Base-by-base conservation (phyloP, 2,113 vertebrate genomes). In the Hyperopisus bebe region DNA sequence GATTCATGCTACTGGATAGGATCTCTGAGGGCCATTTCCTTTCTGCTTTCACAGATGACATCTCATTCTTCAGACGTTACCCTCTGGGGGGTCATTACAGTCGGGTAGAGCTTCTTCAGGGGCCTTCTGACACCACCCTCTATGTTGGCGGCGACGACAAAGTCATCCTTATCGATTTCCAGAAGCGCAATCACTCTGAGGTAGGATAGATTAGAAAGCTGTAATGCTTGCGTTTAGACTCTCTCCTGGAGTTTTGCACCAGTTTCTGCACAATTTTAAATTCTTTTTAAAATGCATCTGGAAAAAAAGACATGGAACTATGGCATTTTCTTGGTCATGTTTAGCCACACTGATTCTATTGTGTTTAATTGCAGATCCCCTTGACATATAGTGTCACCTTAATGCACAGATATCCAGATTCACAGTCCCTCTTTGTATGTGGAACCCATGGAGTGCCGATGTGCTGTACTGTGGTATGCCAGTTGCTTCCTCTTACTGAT, bases 401-500 rank as follows among this genome's bases (percentile, higher is more conserved):
- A 88, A 88, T 94, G 70, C 92, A 92, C 3, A 89, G 89, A 27
- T 91, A 15, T 2, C 2, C 80, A 0, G 24, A 89, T 0, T 15
- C 6, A 39, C 51, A 90, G 51, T 21, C 27, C 0, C 24, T 93
- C 31, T 91, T 94, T 42, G 31, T 94, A 8, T 96, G 96, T 53
- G 90, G 90, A 7, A 91, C 48, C 3, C 7, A 48, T 0, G 5
- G 0, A 5, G 0, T 0, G 2, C 0, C 31, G 0, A 90, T 90
- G 1, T 96, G 96, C 90, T 95, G 94, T 84, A 11, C 80, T 21
- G 19, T 87, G 86, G 86, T 87, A 87, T 42, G 85, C n/a, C 9
- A n/a, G 44, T 1, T 48, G 21, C 31, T 27, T 31, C 86, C 19
- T 50, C 0, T 55, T 58, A 77, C 44, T 11, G 9, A 31, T 48